A percentile compares a stretch with the other conserved stretches of the same genome.
These are phyloP conservation scores for Emydura subglobosa DNA, from an alignment of 2,113 vertebrate genomes.

Conservation along the genomic window DNA sequence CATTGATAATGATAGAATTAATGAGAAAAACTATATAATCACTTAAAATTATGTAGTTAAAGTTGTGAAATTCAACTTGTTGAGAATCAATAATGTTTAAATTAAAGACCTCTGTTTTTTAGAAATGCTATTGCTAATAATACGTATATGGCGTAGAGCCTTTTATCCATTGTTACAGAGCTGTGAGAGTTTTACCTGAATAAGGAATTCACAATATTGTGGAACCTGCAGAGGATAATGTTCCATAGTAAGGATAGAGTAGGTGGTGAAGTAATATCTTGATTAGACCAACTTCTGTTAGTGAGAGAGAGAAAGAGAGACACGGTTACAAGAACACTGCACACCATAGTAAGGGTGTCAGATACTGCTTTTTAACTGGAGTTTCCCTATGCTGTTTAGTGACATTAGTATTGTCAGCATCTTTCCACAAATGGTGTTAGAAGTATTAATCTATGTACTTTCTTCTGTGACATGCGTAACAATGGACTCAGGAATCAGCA, in stretches of 20 bases:
- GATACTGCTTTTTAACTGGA: constrained; percentile 50
- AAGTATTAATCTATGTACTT: too few species aligned
- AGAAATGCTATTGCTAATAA: background rate
- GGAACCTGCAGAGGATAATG: constrained; percentile 55
- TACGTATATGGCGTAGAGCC: too few species aligned
- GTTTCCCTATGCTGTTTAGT: constrained; percentile 48
- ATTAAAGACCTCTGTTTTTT: background rate
- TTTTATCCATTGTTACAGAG: background rate
- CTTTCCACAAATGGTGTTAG: background rate
- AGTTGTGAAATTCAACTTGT: background rate
- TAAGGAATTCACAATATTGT: background rate
- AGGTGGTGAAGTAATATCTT: too few species aligned
- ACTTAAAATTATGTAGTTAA: background rate
- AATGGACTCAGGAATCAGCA: too few species aligned
- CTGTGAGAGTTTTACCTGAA: too few species aligned
- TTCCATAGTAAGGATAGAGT: background rate
- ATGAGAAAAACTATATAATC: background rate
- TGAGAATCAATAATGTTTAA: background rate
- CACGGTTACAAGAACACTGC: too few species aligned
- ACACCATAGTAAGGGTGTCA: constrained; percentile 37
- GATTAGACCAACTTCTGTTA: too few species aligned
- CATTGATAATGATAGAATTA: background rate
- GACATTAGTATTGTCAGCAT: constrained; percentile 34
- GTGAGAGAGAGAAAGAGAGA: too few species aligned
- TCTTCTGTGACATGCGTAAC: too few species aligned